Evolutionary conservation across 2,113 vertebrate genomes (phyloP).

Genomic region (Xiphias gladius): DNA sequence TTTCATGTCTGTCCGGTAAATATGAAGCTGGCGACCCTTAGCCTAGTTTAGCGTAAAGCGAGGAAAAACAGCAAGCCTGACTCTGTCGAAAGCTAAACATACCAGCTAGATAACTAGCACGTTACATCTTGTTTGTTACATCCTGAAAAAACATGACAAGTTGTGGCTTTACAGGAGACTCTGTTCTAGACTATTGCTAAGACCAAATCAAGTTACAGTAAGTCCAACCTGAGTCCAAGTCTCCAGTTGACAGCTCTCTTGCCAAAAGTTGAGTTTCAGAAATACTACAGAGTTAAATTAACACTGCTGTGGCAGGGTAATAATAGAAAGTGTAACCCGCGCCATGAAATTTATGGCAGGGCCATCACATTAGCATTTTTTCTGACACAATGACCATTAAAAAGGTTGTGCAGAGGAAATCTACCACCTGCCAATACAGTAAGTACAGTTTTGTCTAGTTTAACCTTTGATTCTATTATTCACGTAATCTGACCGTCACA

Average conservation of each 20-base stretch:
- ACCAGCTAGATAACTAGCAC: background rate
- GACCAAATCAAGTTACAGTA: background rate
- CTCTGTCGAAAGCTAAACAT: background rate
- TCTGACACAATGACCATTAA: background rate
- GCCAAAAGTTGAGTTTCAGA: background rate
- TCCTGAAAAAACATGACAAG: background rate
- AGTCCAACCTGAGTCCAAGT: background rate
- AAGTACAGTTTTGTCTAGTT: background rate
- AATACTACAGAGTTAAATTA: background rate
- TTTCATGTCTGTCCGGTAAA: background rate
- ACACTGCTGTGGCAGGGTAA: background rate
- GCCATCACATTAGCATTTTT: background rate
- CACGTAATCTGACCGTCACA: background rate
- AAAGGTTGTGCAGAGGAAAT: background rate
- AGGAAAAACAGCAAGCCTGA: no score
- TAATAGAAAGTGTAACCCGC: background rate
- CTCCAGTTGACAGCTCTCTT: background rate
- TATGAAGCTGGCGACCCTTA: background rate
- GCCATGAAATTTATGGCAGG: background rate
- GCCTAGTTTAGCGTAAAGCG: background rate
- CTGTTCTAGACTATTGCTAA: background rate
- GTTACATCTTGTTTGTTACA: background rate
- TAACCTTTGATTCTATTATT: background rate
- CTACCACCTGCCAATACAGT: background rate
- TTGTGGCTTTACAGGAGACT: background rate